These are phyloP conservation scores for Mechanitis messenoides DNA, from an alignment of 2,888 invertebrate species.

Conservation along the genomic window DNA sequence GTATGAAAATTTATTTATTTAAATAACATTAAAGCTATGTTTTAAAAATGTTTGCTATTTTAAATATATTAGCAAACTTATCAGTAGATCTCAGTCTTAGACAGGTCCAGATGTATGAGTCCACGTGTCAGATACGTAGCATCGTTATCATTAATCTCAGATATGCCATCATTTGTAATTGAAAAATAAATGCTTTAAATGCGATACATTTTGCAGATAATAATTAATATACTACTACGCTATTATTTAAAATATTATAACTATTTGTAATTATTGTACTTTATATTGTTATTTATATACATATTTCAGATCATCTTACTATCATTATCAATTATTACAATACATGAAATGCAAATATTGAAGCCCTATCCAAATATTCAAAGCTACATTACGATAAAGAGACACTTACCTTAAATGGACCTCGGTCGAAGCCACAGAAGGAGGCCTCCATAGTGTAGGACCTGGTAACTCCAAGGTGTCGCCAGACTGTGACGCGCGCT, in stretches of 20 bases:
- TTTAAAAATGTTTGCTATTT: slow-evolving; percentile 14
- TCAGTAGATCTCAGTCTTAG: slow-evolving; percentile 46
- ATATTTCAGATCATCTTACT: too few species aligned
- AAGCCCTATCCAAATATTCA: too few species aligned
- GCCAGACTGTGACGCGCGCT: slow-evolving; percentile 90
- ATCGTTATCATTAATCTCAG: slow-evolving; percentile 56
- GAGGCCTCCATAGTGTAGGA: slow-evolving; percentile 92
- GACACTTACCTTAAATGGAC: slow-evolving; percentile 78
- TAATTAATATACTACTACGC: slow-evolving; percentile 8
- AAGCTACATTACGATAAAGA: too few species aligned
- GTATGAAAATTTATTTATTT: too few species aligned
- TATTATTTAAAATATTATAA: slow-evolving; percentile 12
- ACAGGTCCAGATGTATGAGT: slow-evolving; percentile 54
- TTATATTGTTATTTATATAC: neutral
- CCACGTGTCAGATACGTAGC: slow-evolving; percentile 48
- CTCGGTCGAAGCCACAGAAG: slow-evolving; percentile 89
- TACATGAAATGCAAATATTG: too few species aligned
- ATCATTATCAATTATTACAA: too few species aligned
- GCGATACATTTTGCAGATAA: slow-evolving; percentile 18
- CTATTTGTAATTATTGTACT: slow-evolving; percentile 4
- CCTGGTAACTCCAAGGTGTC: slow-evolving; percentile 85
- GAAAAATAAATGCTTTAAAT: slow-evolving; percentile 46
- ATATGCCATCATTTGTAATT: slow-evolving; percentile 60
- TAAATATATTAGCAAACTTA: slow-evolving; percentile 42
- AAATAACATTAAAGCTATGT: too few species aligned